These are phyloP conservation scores for Bos indicus DNA, from an alignment of 2,113 vertebrate genomes.

Conservation along the genomic window DNA sequence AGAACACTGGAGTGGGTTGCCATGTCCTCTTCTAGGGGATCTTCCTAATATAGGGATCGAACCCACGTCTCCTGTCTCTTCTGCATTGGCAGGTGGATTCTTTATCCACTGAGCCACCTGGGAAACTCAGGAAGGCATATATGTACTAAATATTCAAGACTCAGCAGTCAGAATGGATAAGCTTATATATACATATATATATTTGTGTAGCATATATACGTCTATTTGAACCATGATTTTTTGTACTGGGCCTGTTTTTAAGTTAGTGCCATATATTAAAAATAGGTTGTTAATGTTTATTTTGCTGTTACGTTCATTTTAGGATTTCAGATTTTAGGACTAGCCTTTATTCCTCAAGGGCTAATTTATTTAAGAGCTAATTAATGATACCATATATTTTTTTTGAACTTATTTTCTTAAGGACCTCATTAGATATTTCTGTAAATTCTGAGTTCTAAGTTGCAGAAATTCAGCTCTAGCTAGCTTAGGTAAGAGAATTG, in stretches of 20 bases:
- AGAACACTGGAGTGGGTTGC: background rate
- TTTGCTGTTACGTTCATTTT: slow-evolving; percentile 23
- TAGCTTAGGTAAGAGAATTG: background rate
- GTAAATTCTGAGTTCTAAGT: background rate
- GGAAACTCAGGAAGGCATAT: background rate
- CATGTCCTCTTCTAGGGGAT: background rate
- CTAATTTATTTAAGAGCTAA: slow-evolving; percentile 24
- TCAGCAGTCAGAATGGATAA: background rate
- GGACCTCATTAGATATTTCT: background rate
- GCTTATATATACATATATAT: background rate
- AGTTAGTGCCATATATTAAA: background rate
- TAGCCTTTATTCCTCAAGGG: background rate
- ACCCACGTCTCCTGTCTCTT: background rate
- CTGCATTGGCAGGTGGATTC: background rate
- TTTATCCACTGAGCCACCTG: background rate
- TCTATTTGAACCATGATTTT: background rate
- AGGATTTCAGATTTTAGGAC: slow-evolving; percentile 30
- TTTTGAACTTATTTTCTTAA: background rate
- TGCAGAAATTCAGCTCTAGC: background rate
- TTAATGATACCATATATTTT: background rate
- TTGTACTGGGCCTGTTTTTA: background rate
- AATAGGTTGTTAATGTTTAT: background rate
- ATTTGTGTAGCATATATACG: background rate
- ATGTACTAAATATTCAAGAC: background rate
- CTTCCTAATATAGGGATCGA: background rate